A percentile compares a stretch with the other conserved stretches of the same genome.
Evolutionary conservation across 2,888 invertebrate genomes (phyloP).

Genomic region (Thymelicus acteon): DNA sequence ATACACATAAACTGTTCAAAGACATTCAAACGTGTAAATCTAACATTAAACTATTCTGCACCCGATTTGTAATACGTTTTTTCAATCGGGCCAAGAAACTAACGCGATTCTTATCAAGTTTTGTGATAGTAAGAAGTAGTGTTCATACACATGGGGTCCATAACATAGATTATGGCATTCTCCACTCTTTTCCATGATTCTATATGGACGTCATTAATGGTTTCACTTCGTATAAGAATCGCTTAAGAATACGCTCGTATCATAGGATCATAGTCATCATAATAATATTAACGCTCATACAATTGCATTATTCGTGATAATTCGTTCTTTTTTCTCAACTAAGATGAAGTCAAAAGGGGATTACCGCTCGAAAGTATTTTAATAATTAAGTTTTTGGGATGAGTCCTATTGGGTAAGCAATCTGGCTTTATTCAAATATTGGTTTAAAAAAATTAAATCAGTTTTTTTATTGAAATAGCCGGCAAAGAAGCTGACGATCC

Average conservation of each 20-base stretch:
- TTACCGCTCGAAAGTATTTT: no score
- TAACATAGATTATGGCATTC: no score
- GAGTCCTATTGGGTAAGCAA: no score
- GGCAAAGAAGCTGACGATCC: no score
- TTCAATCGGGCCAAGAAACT: constrained; percentile 9
- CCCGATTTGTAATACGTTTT: neutral
- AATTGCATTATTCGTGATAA: neutral
- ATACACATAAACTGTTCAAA: neutral
- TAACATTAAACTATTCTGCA: constrained; percentile 15
- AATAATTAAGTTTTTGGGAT: no score
- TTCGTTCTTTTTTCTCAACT: neutral
- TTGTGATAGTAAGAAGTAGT: neutral
- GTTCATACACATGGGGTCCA: no score
- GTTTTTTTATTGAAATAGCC: no score
- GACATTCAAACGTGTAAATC: neutral
- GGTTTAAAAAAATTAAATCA: no score
- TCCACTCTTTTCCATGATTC: no score
- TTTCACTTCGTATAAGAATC: constrained; percentile 20
- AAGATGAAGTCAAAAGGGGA: no score
- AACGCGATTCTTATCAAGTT: constrained; percentile 23
- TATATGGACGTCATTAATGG: no score
- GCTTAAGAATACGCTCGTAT: constrained; percentile 18
- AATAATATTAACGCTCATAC: neutral
- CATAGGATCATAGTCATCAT: constrained; percentile 13
- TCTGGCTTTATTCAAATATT: no score